Conservation (phyloP, 2,888 invertebrate species). For the Calameuta idolon region DNA sequence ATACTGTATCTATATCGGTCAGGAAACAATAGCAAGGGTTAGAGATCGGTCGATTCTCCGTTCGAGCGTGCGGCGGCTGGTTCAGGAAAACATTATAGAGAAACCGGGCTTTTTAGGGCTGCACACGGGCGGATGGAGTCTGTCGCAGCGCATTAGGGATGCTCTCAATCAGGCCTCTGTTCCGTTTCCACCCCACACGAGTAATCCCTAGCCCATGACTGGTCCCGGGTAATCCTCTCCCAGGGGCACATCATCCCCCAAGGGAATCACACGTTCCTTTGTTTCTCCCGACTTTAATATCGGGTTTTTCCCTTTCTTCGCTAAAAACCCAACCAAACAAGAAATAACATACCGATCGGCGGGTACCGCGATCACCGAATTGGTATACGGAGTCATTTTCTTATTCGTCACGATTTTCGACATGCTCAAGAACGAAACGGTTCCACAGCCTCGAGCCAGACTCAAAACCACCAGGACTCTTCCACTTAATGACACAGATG, state of each 20-base stretch:
- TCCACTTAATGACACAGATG: constrained; percentile 52
- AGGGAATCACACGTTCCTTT: constrained; percentile 42
- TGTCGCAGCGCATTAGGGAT: constrained; percentile 71
- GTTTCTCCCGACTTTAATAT: constrained; percentile 58
- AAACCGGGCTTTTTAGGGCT: constrained; percentile 59
- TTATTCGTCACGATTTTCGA: background rate
- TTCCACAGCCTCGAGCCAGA: background rate
- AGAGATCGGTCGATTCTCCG: constrained; percentile 10
- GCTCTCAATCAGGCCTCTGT: constrained; percentile 69
- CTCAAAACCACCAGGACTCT: background rate
- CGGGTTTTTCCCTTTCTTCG: constrained; percentile 33
- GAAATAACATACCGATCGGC: background rate
- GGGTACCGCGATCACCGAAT: background rate
- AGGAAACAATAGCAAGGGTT: constrained; percentile 7
- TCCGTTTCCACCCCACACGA: constrained; percentile 58
- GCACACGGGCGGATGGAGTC: constrained; percentile 68
- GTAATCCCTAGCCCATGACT: constrained; percentile 57
- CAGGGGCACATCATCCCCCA: constrained; percentile 44
- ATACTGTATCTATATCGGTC: background rate
- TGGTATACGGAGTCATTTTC: background rate
- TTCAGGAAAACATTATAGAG: constrained; percentile 55
- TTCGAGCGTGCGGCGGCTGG: constrained; percentile 22
- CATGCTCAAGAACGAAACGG: background rate
- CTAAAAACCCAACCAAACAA: background rate
- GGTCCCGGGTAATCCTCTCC: constrained; percentile 62